Base-by-base conservation (phyloP, 2,113 vertebrate genomes). In the Menura novaehollandiae region DNA sequence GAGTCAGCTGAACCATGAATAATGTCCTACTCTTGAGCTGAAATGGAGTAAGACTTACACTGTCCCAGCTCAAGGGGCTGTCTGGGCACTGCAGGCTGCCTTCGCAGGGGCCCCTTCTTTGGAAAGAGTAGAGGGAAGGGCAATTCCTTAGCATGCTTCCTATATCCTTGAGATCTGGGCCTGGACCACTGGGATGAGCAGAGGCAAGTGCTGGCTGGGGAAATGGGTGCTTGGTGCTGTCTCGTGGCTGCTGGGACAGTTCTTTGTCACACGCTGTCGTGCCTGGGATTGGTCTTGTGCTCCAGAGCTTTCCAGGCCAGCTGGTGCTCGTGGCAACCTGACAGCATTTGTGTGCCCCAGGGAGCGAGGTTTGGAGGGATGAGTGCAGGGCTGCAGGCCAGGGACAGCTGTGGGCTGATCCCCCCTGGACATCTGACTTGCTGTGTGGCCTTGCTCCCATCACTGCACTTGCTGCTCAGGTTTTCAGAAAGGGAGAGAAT, bases 331-430 rank as follows among this genome's bases (percentile, higher is more conserved):
- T 85, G 84, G 73, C 43, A 28, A 1, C 62, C 73, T 64, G 77
- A 24, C 66, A 83, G 74, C 9, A n/a, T 6, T 30, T 22, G 59
- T 69, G 67, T 81, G 75, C 63, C 71, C 84, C 44, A 6, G 88
- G 88, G 71, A 88, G 51, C 2, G 18, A 39, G 76, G 44, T 20
- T 80, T 59, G 73, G 52, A 81, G 73, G 90, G 82, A 23, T 52
- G 85, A 79, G 67, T 2, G 49, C 4, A 66, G 46, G 89, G 89
- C 83, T 55, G 68, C 44, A 49, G 88, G 84, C 84, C 87, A 89
- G 90, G 80, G 63, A 79, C 87, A 94, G 81, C 94, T 95, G 94
- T 55, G 51, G 75, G 69, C 75, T 91, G 11, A 73, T 47, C 78
- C 71, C 18, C 44, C 44, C 78, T 64, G 1, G 35, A 33, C 46